Conservation (phyloP, 92 coral and sea anemone species). For the Ricordea florida region DNA sequence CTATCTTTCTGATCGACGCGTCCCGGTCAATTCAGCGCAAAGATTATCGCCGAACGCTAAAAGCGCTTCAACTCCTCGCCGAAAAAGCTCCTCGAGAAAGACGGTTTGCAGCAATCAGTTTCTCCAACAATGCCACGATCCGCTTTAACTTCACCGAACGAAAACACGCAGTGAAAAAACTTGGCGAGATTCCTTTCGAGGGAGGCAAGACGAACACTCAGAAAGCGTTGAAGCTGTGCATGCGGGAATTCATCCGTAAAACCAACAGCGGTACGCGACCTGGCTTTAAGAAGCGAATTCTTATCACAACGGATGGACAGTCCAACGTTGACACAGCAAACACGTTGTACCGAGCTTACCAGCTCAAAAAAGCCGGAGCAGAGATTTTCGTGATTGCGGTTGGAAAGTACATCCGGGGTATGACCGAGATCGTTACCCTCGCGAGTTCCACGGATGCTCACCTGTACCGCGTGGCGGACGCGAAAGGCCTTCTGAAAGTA, state of each 20-base stretch:
- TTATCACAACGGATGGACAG: conserved; percentile 88
- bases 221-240: conserved; percentile 65
- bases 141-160: conserved; percentile 66
- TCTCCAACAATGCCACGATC: conserved; percentile 63
- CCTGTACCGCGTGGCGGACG: conserved; percentile 61
- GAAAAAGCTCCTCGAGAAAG: conserved; percentile 62
- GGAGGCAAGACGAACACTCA: conserved; percentile 84
- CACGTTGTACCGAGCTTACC: conserved; percentile 73
- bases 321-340: conserved; percentile 64
- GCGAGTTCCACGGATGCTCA: conserved; percentile 87
- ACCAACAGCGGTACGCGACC: conserved; percentile 54
- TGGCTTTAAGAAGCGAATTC: conserved; percentile 57
- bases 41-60: conserved; percentile 58
- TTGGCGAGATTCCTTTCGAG: conserved; percentile 43
- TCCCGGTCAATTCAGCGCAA: conserved; percentile 62
- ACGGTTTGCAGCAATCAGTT: conserved; percentile 69
- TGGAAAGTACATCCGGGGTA: conserved; percentile 73
- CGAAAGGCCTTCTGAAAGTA: conserved; percentile 39
- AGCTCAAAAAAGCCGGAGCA: conserved; percentile 64
- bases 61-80: conserved; percentile 65
- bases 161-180: conserved; percentile 17
- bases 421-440: conserved; percentile 80
- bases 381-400: conserved; percentile 86
- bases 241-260: conserved; percentile 24
- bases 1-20: conserved; percentile 74